A percentile compares a stretch with the other conserved stretches of the same genome.
These are phyloP conservation scores for Agelaius phoeniceus DNA, from an alignment of 2,113 vertebrate species.

Conservation along the genomic window DNA sequence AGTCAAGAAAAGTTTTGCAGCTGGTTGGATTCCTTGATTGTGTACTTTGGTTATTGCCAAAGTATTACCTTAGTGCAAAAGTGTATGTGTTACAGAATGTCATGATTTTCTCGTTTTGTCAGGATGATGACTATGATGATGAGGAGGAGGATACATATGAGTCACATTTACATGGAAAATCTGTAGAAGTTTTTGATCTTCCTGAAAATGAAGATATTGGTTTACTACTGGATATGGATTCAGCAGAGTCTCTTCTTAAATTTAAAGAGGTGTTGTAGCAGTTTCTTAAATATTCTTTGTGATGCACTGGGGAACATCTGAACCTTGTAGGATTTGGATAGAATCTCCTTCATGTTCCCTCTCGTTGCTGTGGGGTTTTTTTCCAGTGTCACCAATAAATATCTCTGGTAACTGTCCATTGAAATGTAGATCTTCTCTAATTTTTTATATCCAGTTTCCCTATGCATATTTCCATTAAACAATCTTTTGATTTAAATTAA, in stretches of 20 bases:
- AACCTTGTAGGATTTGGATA: not conserved
- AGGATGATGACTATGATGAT: slow-evolving; percentile 82
- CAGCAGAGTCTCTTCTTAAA: slow-evolving; percentile 83
- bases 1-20: not conserved
- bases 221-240: slow-evolving; percentile 85
- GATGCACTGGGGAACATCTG: not conserved
- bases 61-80: not conserved
- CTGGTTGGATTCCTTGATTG: not conserved
- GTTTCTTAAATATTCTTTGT: not conserved
- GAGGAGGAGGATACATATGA: slow-evolving; percentile 77
- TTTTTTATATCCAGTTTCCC: not conserved
- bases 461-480: not conserved
- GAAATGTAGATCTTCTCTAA: not conserved
- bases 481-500: not conserved
- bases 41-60: not conserved
- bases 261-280: slow-evolving; percentile 84
- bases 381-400: not conserved
- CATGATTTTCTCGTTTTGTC: slow-evolving; percentile 6
- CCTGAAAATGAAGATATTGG: slow-evolving; percentile 84
- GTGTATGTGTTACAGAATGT: not conserved
- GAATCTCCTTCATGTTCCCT: not conserved
- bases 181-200: slow-evolving; percentile 85
- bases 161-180: slow-evolving; percentile 80
- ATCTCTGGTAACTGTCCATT: not conserved
- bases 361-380: not conserved